These are phyloP conservation scores for Hydrophis major DNA, from an alignment of 2,797 vertebrate genomes.

Conservation along the genomic window DNA sequence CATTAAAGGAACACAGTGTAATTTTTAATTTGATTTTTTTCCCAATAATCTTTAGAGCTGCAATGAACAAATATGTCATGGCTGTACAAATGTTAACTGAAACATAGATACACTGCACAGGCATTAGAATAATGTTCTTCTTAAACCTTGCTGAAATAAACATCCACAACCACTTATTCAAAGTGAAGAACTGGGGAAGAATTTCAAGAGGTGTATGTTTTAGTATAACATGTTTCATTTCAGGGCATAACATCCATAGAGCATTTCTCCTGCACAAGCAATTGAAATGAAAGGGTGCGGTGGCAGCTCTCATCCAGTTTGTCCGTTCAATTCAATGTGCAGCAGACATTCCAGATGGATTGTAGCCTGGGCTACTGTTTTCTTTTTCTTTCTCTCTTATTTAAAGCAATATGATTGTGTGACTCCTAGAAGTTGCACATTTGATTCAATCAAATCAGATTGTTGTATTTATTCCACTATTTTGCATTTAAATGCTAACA, in stretches of 20 bases:
- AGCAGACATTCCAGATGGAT: constrained; percentile 20
- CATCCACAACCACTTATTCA: constrained; percentile 76
- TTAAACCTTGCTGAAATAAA: constrained; percentile 69
- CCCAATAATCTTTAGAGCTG: constrained; percentile 56
- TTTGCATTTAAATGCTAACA: constrained; percentile 86
- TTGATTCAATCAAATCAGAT: constrained; percentile 88
- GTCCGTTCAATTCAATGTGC: background rate
- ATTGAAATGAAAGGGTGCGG: background rate
- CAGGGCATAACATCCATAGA: background rate
- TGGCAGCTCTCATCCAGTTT: background rate
- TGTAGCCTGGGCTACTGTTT: background rate
- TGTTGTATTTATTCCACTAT: constrained; percentile 88
- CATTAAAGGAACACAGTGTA: constrained; percentile 59
- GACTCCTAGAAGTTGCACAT: constrained; percentile 81
- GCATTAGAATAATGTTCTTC: constrained; percentile 69
- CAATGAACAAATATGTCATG: constrained; percentile 65
- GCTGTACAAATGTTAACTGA: constrained; percentile 61
- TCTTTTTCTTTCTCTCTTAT: constrained; percentile 74
- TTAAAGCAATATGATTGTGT: constrained; percentile 89
- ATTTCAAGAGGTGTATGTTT: constrained; percentile 75
- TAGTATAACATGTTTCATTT: constrained; percentile 67
- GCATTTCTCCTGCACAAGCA: constrained; percentile 3
- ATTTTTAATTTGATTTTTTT: constrained; percentile 63
- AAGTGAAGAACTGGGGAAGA: constrained; percentile 74
- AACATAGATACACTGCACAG: constrained; percentile 60